Conservation (phyloP, 2,888 invertebrate genomes). For the Tetramorium bicarinatum region DNA sequence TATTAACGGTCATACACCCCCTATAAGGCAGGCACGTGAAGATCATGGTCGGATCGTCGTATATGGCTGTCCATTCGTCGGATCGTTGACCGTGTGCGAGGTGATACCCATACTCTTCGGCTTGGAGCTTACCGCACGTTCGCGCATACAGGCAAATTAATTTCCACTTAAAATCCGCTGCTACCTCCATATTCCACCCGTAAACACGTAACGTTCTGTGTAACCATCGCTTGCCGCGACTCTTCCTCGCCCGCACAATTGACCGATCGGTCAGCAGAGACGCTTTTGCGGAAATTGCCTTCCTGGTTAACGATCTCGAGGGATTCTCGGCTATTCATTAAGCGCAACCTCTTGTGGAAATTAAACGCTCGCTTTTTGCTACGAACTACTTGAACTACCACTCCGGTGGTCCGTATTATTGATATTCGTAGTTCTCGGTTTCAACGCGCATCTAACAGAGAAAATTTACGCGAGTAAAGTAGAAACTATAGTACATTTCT, state of each 20-base stretch:
- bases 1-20: conserved; percentile 80
- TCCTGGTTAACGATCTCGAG: neutral
- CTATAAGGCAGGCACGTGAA: conserved; percentile 78
- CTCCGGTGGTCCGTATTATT: conserved; percentile 39
- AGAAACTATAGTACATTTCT: neutral
- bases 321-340: conserved; percentile 40
- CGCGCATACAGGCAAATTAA: conserved; percentile 80
- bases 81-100: conserved; percentile 80
- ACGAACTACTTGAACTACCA: conserved; percentile 1
- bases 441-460: conserved; percentile 6
- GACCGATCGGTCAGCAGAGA: conserved; percentile 4
- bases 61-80: conserved; percentile 76
- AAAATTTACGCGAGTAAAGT: neutral
- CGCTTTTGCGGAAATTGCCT: conserved; percentile 60
- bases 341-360: conserved; percentile 22
- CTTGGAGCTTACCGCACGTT: conserved; percentile 72
- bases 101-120: conserved; percentile 75
- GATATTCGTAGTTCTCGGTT: neutral
- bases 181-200: conserved; percentile 6
- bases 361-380: conserved; percentile 36
- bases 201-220: conserved; percentile 1
- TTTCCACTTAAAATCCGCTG: conserved; percentile 69
- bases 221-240: neutral
- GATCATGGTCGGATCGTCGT: conserved; percentile 75
- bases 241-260: conserved; percentile 6